Conservation (phyloP, 2,888 invertebrate genomes). For the Chloromyia formosa region DNA sequence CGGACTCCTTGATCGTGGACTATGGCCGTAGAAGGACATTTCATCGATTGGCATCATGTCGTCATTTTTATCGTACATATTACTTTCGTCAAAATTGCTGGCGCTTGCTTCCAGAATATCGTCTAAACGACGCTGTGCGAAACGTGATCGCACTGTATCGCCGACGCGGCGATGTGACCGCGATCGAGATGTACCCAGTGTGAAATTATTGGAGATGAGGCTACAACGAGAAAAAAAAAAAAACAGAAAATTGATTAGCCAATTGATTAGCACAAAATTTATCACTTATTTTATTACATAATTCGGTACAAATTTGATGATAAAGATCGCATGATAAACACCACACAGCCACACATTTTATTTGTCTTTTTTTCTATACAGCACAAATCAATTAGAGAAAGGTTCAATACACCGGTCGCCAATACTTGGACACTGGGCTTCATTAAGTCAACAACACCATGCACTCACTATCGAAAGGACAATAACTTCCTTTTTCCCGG, state of each 20-base stretch:
- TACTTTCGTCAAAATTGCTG: slow-evolving; percentile 41
- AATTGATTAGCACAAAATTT: not conserved
- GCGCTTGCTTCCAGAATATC: slow-evolving; percentile 38
- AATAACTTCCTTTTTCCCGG: not conserved
- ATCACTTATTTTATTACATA: slow-evolving; percentile 22
- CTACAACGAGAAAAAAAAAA: slow-evolving; percentile 57
- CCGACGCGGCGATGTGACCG: slow-evolving; percentile 51
- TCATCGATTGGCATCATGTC: slow-evolving; percentile 58
- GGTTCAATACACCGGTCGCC: slow-evolving; percentile 24
- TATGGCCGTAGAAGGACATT: slow-evolving; percentile 60
- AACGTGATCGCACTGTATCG: slow-evolving; percentile 25
- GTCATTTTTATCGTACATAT: slow-evolving; percentile 28
- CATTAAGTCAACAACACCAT: not conserved
- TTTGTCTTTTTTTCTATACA: not conserved
- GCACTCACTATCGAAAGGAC: not conserved
- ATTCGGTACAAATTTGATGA: slow-evolving; percentile 6
- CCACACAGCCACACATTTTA: slow-evolving; percentile 28
- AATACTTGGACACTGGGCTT: not conserved
- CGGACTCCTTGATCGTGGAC: slow-evolving; percentile 49
- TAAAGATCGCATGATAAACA: slow-evolving; percentile 11
- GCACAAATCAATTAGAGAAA: not conserved
- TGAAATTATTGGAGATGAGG: slow-evolving; percentile 67
- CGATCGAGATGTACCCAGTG: slow-evolving; percentile 65
- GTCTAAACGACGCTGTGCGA: slow-evolving; percentile 46
- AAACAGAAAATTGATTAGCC: not conserved